These are phyloP conservation scores for Gila orcuttii DNA, from an alignment of 2,113 vertebrate genomes.

Conservation along the genomic window DNA sequence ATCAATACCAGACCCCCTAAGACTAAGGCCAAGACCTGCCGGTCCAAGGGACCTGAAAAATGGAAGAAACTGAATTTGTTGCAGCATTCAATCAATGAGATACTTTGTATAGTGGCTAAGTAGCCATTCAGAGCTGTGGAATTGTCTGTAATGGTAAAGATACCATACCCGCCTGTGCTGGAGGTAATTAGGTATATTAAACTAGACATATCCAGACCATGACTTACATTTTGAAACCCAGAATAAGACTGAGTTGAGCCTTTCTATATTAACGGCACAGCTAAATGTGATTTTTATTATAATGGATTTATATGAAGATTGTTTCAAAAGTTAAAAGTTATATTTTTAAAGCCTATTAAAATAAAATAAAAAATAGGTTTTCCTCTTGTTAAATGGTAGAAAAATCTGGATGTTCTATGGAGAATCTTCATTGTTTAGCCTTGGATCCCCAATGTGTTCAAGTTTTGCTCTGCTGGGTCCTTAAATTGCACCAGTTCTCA, in stretches of 20 bases:
- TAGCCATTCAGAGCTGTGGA: not conserved
- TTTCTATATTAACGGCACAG: too few relatives aligned
- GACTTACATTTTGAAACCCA: not conserved
- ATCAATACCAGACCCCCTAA: constrained; percentile 19
- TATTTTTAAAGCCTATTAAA: too few relatives aligned
- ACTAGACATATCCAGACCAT: not conserved
- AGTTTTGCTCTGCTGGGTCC: constrained; percentile 61
- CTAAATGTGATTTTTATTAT: too few relatives aligned
- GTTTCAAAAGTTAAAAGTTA: too few relatives aligned
- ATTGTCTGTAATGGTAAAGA: constrained; percentile 9
- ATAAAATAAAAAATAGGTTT: too few relatives aligned
- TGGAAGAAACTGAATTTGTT: constrained; percentile 4
- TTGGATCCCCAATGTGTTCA: constrained; percentile 68
- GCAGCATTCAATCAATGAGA: not conserved
- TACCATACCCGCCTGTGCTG: not conserved
- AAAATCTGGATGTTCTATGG: constrained; percentile 41
- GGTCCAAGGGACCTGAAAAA: not conserved
- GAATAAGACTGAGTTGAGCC: not conserved
- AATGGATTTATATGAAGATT: too few relatives aligned
- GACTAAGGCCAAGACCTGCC: not conserved
- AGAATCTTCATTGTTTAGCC: constrained; percentile 60
- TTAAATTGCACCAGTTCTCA: constrained; percentile 66
- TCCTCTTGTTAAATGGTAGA: not conserved
- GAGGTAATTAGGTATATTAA: not conserved
- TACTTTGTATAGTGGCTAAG: not conserved